Base-by-base conservation (phyloP, 2,888 invertebrate genomes). In the Norana najaformis region DNA sequence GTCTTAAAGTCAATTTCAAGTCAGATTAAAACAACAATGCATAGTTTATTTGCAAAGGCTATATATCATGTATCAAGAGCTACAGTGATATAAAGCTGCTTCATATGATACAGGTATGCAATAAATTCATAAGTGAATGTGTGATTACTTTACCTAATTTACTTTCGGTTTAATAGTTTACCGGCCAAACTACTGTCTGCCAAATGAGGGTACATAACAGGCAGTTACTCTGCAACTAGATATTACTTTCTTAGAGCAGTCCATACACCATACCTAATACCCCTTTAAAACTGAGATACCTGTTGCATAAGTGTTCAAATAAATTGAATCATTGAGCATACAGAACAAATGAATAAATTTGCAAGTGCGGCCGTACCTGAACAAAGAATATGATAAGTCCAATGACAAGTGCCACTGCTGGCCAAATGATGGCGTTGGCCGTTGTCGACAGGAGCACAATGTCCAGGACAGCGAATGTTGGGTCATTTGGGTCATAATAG, bases 361-460 rank as follows among this genome's bases (percentile, higher is more conserved):
- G 69, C n/a, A 69, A 69, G n/a, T n/a, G n/a, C n/a, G 69, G 20
- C 30, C 89, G 36, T 39, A 91, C 89, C 88, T 91, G 90, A 37
- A 89, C 90, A 34, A 90, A 88, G 36, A 92, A 89, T 85, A 92
- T 92, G 88, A 91, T 89, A 38, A 92, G 83, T 82, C 92, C 92
- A 38, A 90, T 35, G 37, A 92, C 41, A 36, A 92, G 89, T 37
- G 92, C 92, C 83, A 92, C 47, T 8, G 92, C 90, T 38, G 92
- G 92, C 92, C 92, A 92, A 88, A 92, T 89, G 90, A 92, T 91
- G 88, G 91, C 89, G 90, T 92, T 92, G 39, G 92, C 90, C 34
- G 92, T 91, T 36, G 90, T 92, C 16, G 88, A 38, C 38, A 88
- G 41, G 41, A 90, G 89, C 37, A 92, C 92, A 23, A 92, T 90